Conservation (phyloP, 2,888 invertebrate species). For the Eurytoma adleriae region DNA sequence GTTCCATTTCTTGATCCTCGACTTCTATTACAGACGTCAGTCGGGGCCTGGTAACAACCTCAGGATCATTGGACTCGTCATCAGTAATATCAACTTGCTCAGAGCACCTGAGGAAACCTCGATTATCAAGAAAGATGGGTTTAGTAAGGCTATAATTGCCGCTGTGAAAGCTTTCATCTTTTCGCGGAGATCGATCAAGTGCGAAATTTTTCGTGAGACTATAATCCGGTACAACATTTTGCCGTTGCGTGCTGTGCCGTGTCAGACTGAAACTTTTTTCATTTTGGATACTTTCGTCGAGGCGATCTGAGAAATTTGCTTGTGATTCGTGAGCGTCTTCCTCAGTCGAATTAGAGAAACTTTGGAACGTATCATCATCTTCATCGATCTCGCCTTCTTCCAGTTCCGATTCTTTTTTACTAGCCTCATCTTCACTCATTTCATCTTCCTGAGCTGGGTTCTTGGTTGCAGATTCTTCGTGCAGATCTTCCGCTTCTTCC, state of each 20-base stretch:
- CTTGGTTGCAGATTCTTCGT: not conserved
- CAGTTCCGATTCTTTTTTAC: constrained; percentile 2
- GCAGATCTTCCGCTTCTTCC: not conserved
- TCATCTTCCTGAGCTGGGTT: constrained; percentile 37
- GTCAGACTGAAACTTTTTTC: not conserved
- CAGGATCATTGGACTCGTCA: constrained; percentile 61
- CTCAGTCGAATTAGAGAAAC: constrained; percentile 56
- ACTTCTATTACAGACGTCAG: not conserved
- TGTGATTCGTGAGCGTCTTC: constrained; percentile 21
- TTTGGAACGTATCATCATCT: constrained; percentile 59
- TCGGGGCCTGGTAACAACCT: not conserved
- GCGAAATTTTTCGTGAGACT: constrained; percentile 23
- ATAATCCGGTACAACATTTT: not conserved
- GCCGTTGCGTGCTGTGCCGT: not conserved
- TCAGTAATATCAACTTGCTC: constrained; percentile 63
- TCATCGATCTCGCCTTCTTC: constrained; percentile 38
- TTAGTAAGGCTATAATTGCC: constrained; percentile 40
- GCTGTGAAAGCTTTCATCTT: not conserved
- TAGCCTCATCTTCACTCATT: constrained; percentile 37
- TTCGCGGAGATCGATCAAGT: not conserved
- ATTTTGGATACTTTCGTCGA: constrained; percentile 4
- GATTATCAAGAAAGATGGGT: constrained; percentile 44
- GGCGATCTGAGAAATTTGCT: constrained; percentile 2
- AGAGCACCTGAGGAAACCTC: constrained; percentile 31
- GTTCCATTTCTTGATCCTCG: not conserved